phyloP scores from a whole-genome alignment of 2,888 invertebrate genomes.

The Clostera curtula region DNA sequence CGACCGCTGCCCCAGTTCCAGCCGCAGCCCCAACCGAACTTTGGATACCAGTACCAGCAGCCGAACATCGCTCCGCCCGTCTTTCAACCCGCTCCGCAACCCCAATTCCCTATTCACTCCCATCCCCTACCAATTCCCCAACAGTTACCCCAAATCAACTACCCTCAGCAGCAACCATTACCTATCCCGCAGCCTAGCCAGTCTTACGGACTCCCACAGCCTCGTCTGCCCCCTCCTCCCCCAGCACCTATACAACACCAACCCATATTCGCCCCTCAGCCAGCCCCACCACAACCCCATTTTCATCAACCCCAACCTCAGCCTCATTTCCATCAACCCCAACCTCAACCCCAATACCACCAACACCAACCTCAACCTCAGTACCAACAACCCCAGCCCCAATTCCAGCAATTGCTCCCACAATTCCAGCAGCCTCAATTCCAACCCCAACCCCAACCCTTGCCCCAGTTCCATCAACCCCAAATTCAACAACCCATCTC shows the following conservation, averaged over 20 bases:
- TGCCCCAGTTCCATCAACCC: slow-evolving; percentile 7
- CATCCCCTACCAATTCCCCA: slow-evolving; percentile 12
- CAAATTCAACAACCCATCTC: slow-evolving; percentile 6
- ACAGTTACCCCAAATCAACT: slow-evolving; percentile 10
- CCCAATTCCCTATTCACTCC: slow-evolving; percentile 8
- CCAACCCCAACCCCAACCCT: slow-evolving; percentile 7
- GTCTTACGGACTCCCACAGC: slow-evolving; percentile 16
- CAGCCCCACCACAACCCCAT: background rate
- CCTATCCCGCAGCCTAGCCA: slow-evolving; percentile 17
- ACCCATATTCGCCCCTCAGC: slow-evolving; percentile 8
- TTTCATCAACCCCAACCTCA: background rate
- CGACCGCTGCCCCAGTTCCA: slow-evolving; percentile 20
- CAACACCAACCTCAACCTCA: slow-evolving; percentile 3
- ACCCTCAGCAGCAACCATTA: slow-evolving; percentile 7
- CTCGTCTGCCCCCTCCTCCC: slow-evolving; percentile 5
- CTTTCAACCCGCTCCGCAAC: slow-evolving; percentile 23
- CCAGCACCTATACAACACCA: slow-evolving; percentile 5
- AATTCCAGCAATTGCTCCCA: slow-evolving; percentile 8
- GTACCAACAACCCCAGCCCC: slow-evolving; percentile 9
- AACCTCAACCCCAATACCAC: background rate
- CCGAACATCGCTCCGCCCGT: slow-evolving; percentile 26
- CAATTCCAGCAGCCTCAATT: slow-evolving; percentile 5
- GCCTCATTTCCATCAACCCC: background rate
- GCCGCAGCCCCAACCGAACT: slow-evolving; percentile 23
- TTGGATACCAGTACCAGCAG: slow-evolving; percentile 36